phyloP scores from a whole-genome alignment of 2,888 invertebrate genomes.

The Suillia variegata region DNA sequence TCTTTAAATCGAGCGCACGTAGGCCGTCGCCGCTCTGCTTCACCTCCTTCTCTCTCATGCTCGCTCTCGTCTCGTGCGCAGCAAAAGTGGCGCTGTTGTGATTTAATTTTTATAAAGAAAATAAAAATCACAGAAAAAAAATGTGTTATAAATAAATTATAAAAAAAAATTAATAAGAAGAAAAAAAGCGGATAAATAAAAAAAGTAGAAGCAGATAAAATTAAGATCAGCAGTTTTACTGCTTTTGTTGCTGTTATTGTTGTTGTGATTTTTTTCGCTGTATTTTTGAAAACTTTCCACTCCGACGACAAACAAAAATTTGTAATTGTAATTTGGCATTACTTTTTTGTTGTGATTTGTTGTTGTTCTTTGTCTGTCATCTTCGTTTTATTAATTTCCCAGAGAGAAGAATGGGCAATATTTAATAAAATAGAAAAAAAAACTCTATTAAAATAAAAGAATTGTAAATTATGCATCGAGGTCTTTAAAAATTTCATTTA shows the following conservation, averaged over 20 bases:
- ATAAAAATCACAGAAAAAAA: no score
- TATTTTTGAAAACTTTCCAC: slow-evolving; percentile 22
- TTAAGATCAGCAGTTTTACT: slow-evolving; percentile 4
- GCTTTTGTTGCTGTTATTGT: slow-evolving; percentile 14
- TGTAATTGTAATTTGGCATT: background rate
- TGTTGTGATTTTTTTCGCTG: slow-evolving; percentile 26
- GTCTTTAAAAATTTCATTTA: no score
- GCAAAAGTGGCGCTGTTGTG: slow-evolving; percentile 1
- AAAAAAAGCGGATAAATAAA: background rate
- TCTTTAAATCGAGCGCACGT: background rate
- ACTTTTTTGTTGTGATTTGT: slow-evolving; percentile 16
- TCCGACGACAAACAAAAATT: slow-evolving; percentile 20
- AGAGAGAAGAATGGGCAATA: no score
- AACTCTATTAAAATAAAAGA: no score
- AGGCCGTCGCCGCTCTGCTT: background rate
- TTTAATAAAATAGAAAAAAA: no score
- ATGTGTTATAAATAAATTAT: slow-evolving; percentile 1
- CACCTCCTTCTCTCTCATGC: no score
- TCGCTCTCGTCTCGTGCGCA: no score
- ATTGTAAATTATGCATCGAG: no score
- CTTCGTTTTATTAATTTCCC: background rate
- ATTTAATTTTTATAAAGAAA: background rate
- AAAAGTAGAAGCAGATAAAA: slow-evolving; percentile 1
- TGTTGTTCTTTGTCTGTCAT: slow-evolving; percentile 6
- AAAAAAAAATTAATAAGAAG: background rate